A percentile compares a stretch with the other conserved stretches of the same genome.
phyloP scores from a whole-genome alignment of 2,113 vertebrate species.

The Theropithecus gelada region DNA sequence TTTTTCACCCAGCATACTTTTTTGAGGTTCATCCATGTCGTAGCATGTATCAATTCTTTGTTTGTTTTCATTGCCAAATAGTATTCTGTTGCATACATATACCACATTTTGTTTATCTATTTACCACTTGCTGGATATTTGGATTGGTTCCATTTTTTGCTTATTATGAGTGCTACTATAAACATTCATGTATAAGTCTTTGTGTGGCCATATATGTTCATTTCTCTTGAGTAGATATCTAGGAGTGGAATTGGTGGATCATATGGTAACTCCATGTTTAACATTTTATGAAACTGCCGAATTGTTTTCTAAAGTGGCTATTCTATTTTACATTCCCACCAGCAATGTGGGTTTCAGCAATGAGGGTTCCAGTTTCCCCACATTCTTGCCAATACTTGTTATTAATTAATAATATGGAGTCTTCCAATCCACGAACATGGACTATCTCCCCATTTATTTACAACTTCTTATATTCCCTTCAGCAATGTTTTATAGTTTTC shows the following conservation, averaged over 20 bases:
- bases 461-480: slow-evolving; percentile 15
- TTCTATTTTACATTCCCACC: background rate
- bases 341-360: background rate
- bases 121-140: background rate
- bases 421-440: background rate
- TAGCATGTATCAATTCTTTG: background rate
- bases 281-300: slow-evolving; percentile 31
- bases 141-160: background rate
- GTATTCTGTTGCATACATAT: background rate
- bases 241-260: background rate
- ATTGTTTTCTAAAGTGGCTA: background rate
- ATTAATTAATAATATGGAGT: background rate
- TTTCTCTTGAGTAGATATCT: background rate
- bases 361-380: background rate
- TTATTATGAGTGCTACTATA: slow-evolving; percentile 22
- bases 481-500: slow-evolving; percentile 1
- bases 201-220: background rate
- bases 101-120: background rate
- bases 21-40: background rate
- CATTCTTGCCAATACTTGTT: background rate
- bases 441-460: background rate
- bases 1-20: background rate
- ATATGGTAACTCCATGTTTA: slow-evolving; percentile 5
- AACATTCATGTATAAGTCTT: slow-evolving; percentile 15
- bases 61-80: slow-evolving; percentile 11